Evolutionary conservation across 2,797 vertebrate genomes (phyloP), one percentile per base, ranked within the genome.

Genomic region (Podarcis lilfordi): DNA sequence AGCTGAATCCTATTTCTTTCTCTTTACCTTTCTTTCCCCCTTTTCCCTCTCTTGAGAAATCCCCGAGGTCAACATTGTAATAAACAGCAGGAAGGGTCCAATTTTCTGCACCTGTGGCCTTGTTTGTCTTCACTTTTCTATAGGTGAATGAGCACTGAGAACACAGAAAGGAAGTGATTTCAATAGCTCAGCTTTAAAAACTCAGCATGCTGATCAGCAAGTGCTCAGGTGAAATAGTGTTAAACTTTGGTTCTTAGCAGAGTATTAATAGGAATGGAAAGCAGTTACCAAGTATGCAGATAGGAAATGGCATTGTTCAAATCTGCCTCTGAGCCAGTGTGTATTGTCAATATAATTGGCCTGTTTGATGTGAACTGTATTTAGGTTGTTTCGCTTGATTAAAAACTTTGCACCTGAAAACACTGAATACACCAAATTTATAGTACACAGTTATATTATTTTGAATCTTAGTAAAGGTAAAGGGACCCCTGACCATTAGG

Each of bases 101-200:
- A 91, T 96, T 94, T 95, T 95, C 94, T 95, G 94, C 95, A 95
- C 94, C 95, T 96, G 95, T 92, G 93, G 87, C 90, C 93, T 94
- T 94, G 90, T 94, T 95, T 95, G 91, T 92, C 93, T 93, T 32
- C 91, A 66, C 91, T 93, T 93, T 96, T 96, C 94, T 94, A 92
- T 95, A 95, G 93, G 93, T 92, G 94, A 95, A 93, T 93, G 91
- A 92, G 88, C 93, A 93, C 91, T 90, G 79, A 92, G 91, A 89
- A 94, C 9, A 0, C 80, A 88, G 91, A 95, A 91, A 93, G 95
- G 95, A 96, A 96, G 94, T 95, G 69, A 94, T 94, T 94, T 95
- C 94, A 96, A 93, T 94, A 91, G 93, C 86, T 94, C 89, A 69
- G 87, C 90, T 95, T 93, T 88, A 91, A 94, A 95, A 94, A 94